phyloP scores from a whole-genome alignment of 2,888 invertebrate species.

The Drosophila aldrichi region DNA sequence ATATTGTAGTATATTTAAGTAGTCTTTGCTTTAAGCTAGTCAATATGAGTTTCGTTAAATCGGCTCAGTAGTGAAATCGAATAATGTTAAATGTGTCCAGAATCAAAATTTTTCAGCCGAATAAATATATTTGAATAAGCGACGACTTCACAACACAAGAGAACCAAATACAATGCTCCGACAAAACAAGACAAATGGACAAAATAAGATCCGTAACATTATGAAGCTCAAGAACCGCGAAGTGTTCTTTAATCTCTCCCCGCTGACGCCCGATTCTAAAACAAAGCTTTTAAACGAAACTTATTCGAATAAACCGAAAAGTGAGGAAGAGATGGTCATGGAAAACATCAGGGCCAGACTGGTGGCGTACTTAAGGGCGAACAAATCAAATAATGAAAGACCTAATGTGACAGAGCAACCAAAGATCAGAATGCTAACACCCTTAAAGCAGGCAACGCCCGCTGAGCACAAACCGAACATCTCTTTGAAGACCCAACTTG shows the following conservation, averaged over 20 bases:
- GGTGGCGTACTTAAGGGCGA: constrained; percentile 9
- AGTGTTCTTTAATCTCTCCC: constrained; percentile 11
- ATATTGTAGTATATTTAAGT: not conserved
- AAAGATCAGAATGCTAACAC: not conserved
- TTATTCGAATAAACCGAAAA: not conserved
- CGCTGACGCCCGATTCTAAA: not conserved
- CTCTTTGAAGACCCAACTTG: not conserved
- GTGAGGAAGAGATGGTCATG: constrained; percentile 4
- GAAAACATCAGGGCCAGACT: constrained; percentile 10
- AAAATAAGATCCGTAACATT: constrained; percentile 4
- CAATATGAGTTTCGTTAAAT: not conserved
- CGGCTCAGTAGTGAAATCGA: not conserved
- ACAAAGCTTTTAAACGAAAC: not conserved
- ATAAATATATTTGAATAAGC: not conserved
- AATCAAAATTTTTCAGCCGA: constrained; percentile 13
- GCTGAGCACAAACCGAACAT: not conserved
- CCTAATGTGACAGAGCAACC: constrained; percentile 8
- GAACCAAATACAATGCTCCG: not conserved
- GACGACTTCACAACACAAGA: not conserved
- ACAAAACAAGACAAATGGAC: not conserved
- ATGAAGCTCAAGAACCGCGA: constrained; percentile 7
- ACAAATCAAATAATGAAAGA: constrained; percentile 13
- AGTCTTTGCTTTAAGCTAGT: constrained; percentile 11
- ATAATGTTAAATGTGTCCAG: constrained; percentile 4
- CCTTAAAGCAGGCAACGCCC: not conserved